Conservation (phyloP, 2,113 vertebrate genomes). For the Nothobranchius furzeri region DNA sequence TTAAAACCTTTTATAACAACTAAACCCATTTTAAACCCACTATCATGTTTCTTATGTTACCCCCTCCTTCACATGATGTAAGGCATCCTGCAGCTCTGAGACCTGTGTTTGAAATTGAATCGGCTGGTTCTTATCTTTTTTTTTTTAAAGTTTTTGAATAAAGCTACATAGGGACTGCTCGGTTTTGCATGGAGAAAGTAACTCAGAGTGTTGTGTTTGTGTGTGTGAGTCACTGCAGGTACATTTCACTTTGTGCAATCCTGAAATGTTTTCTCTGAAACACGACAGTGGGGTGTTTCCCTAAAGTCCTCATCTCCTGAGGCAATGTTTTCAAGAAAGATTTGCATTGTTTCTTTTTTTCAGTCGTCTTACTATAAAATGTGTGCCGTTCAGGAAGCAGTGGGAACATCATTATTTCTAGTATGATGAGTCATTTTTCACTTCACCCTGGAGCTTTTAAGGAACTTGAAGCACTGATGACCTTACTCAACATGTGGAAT, state of each 20-base stretch:
- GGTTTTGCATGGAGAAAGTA: neutral
- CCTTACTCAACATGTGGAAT: slow-evolving; percentile 9
- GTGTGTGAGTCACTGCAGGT: slow-evolving; percentile 30
- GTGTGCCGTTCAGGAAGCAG: slow-evolving; percentile 3
- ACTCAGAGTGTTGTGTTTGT: slow-evolving; percentile 8
- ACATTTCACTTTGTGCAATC: slow-evolving; percentile 22
- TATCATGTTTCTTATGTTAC: too few species aligned
- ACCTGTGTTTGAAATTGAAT: slow-evolving; percentile 19
- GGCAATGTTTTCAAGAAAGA: slow-evolving; percentile 20
- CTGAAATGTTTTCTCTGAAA: slow-evolving; percentile 29
- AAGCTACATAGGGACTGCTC: neutral
- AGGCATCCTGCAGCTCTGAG: slow-evolving; percentile 30
- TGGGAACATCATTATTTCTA: neutral
- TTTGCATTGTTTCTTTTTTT: slow-evolving; percentile 5
- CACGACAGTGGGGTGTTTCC: slow-evolving; percentile 26
- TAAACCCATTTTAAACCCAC: too few species aligned
- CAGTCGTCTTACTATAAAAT: slow-evolving; percentile 1
- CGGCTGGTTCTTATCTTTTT: slow-evolving; percentile 17
- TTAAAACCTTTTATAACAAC: too few species aligned
- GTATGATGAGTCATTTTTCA: neutral
- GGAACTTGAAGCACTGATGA: slow-evolving; percentile 17
- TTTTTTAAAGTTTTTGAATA: slow-evolving; percentile 12
- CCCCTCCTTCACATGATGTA: neutral
- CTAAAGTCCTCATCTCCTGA: slow-evolving; percentile 27
- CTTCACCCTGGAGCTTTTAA: neutral